Evolutionary conservation across 2,888 invertebrate genomes (phyloP), one percentile per base, ranked within the genome.

Genomic region (Gryllus longicercus): DNA sequence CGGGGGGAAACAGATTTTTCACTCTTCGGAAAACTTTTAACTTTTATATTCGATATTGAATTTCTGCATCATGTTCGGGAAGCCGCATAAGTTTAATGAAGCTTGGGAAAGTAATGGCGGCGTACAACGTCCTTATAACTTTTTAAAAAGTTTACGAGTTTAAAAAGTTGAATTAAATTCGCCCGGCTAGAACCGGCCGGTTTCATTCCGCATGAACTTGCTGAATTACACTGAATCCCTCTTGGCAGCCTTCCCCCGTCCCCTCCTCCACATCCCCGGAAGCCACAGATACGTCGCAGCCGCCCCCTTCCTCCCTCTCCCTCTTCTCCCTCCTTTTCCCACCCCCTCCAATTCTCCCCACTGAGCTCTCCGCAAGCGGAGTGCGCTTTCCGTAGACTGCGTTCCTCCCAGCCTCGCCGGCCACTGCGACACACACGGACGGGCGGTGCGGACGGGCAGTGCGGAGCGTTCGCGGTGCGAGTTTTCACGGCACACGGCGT

Each of bases 1-100:
- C 38, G 38, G 38, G 38, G 38, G 38, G 38, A 38, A 38, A 38
- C 38, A 38, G 38, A 38, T 38, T 38, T 63, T 63, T 63, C 63
- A 63, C n/a, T 63, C 16, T 63, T 63, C 63, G 16, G 16, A n/a
- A 63, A 63, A 63, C 63, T 63, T 63, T n/a, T 63, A 38, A 38
- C 63, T 63, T 63, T 63, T 63, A 63, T n/a, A n/a, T 63, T n/a
- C n/a, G 63, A 63, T 63, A 63, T 63, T 63, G 63, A 63, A 63
- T 63, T 63, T 63, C 63, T 18, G n/a, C 63, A 63, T 63, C 63
- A 63, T 63, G n/a, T 63, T 63, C 63, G 63, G 63, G n/a, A 63
- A 63, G n/a, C 63, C 63, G 63, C 63, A 63, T 14, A 63, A 63
- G 63, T 63, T 63, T 18, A 63, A 63, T 63, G 63, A 63, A 63